Evolutionary conservation across 2,797 vertebrate genomes (phyloP).

Genomic region (Propithecus deckenii): DNA sequence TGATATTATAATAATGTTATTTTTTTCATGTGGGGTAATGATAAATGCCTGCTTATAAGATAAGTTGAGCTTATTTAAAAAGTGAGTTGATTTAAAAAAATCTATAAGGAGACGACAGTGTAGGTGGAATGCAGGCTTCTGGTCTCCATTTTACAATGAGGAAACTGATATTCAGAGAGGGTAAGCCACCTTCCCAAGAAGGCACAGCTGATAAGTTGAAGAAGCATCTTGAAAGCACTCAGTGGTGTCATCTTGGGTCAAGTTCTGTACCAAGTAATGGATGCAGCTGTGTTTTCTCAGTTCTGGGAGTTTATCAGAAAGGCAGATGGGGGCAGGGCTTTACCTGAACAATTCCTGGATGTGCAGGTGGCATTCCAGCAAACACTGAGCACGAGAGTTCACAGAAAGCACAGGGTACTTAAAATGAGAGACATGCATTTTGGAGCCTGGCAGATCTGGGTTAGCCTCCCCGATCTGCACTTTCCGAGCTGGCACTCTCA

Average conservation of each 20-base stretch:
- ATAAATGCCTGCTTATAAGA: neutral
- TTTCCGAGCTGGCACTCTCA: neutral
- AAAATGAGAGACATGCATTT: neutral
- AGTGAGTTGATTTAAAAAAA: neutral
- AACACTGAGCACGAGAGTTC: neutral
- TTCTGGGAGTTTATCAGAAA: slow-evolving; percentile 44
- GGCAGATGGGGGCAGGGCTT: slow-evolving; percentile 25
- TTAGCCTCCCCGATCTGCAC: neutral
- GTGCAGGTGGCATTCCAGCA: neutral
- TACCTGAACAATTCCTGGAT: neutral
- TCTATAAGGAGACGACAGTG: neutral
- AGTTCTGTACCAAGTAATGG: neutral
- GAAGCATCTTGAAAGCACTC: neutral
- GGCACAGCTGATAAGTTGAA: neutral
- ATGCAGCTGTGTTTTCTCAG: neutral
- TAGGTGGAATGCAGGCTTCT: neutral
- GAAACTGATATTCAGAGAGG: neutral
- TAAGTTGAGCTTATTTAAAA: neutral
- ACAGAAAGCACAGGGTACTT: neutral
- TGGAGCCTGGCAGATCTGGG: neutral
- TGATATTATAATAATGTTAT: neutral
- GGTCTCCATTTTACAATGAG: neutral
- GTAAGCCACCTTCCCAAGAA: neutral
- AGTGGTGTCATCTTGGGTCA: neutral
- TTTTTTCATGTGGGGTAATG: neutral